These are phyloP conservation scores for Loripinus fragilis DNA, from an alignment of 2,888 invertebrate species.

Conservation along the genomic window DNA sequence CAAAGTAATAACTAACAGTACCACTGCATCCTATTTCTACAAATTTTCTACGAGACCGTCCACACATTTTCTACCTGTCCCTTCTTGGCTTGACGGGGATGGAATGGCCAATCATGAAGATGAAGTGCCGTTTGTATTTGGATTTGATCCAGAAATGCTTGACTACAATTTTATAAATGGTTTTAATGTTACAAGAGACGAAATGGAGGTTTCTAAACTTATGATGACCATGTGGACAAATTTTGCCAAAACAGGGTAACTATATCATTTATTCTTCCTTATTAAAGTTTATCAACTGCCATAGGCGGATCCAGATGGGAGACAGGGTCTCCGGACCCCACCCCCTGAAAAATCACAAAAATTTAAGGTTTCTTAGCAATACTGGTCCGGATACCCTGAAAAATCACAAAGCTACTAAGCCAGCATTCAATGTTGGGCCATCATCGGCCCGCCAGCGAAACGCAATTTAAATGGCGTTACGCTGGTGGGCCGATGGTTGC, in stretches of 20 bases:
- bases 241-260: constrained; percentile 92
- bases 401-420: too few relatives aligned
- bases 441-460: too few relatives aligned
- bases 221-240: constrained; percentile 98
- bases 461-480: too few relatives aligned
- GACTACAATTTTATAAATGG: neutral
- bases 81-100: constrained; percentile 39
- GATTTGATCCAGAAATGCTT: constrained; percentile 34
- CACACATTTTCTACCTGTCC: constrained; percentile 29
- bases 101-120: constrained; percentile 73
- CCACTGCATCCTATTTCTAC: constrained; percentile 63
- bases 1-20: constrained; percentile 86
- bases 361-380: too few relatives aligned
- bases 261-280: too few relatives aligned
- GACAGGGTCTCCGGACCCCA: too few relatives aligned
- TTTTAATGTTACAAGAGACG: constrained; percentile 88
- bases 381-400: too few relatives aligned
- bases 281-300: too few relatives aligned
- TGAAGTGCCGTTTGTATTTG: constrained; percentile 78
- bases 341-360: too few relatives aligned
- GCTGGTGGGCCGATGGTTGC: too few relatives aligned
- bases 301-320: too few relatives aligned
- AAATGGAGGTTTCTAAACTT: constrained; percentile 91
- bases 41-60: constrained; percentile 57
- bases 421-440: too few relatives aligned